These are phyloP conservation scores for Chrysomela aeneicollis DNA, from an alignment of 2,888 invertebrate species.

Conservation along the genomic window DNA sequence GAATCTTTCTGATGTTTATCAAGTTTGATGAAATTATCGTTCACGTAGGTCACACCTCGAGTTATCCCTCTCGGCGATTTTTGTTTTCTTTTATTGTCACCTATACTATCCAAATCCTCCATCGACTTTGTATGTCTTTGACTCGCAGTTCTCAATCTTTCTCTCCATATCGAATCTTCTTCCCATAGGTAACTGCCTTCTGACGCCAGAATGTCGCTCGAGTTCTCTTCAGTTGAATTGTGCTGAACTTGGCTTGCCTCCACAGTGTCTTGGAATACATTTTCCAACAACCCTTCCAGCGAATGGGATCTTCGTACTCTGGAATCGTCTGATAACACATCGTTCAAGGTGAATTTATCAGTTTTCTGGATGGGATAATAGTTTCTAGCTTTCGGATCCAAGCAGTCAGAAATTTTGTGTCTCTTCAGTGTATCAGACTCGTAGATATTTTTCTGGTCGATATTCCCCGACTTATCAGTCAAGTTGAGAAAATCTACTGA, in stretches of 20 bases:
- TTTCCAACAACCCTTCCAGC: constrained; percentile 68
- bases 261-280: constrained; percentile 57
- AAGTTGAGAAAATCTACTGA: constrained; percentile 73
- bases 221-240: constrained; percentile 24
- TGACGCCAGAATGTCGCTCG: constrained; percentile 28
- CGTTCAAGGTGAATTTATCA: constrained; percentile 52
- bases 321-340: constrained; percentile 36
- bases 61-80: constrained; percentile 62
- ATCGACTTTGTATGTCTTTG: constrained; percentile 83
- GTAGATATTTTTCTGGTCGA: constrained; percentile 77
- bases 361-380: constrained; percentile 51
- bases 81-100: constrained; percentile 48
- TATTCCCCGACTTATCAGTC: constrained; percentile 70
- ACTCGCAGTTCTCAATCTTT: constrained; percentile 79
- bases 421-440: constrained; percentile 72
- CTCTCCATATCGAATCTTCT: constrained; percentile 83
- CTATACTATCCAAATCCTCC: constrained; percentile 77
- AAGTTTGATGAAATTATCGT: constrained; percentile 69
- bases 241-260: constrained; percentile 37
- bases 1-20: constrained; percentile 52
- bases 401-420: constrained; percentile 66
- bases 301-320: constrained; percentile 65
- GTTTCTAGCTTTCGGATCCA: constrained; percentile 64
- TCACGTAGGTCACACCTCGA: constrained; percentile 81
- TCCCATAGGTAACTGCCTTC: constrained; percentile 83